Base-by-base conservation (phyloP, 2,113 vertebrate species). In the Apeltes quadracus region DNA sequence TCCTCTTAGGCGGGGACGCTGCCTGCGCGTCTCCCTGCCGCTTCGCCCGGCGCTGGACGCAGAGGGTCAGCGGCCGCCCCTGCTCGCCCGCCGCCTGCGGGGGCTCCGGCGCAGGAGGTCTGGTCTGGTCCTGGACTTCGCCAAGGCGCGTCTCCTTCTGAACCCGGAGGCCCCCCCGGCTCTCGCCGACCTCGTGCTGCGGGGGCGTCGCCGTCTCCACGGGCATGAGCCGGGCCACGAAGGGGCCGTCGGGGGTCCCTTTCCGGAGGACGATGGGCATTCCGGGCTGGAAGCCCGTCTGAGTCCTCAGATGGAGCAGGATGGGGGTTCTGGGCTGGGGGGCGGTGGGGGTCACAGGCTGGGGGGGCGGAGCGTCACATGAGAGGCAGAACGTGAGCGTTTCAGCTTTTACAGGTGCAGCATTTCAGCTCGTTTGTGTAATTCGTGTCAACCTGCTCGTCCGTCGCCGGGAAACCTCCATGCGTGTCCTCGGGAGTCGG, bases 271-370 rank as follows among this genome's bases (percentile, higher is more conserved):
- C 68, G 14, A 75, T 44, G 34, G 76, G 76, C 23, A 68, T n/a
- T 27, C 51, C 53, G 6, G 77, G 43, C 54, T 72, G 73, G 5
- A 69, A 13, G 0, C 44, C 65, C 39, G 75, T 51, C 36, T 74
- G 74, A n/a, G 72, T 23, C 25, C 43, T 78, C 4, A 82, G 29
- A 20, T 76, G 75, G 0, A 82, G 56, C 2, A 77, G 62, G 50
- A 81, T 76, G 0, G 87, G 82, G 0, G 80, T 80, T 44, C 69
- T 66, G 23, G 77, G 73, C 53, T 57, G 67, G 14, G 44, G 13
- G 16, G 5, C 58, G 54, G 39, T 0, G 13, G 46, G 41, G 55
- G 44, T n/a, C 22, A 15, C 11, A 11, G 44, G 38, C 50, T 58
- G 41, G 4, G 58, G 5, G 1, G 68, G 51, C 29, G n/a, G n/a